Evolutionary conservation across 2,113 vertebrate genomes (phyloP), one percentile per base, ranked within the genome.

Genomic region (Grantiella picta): DNA sequence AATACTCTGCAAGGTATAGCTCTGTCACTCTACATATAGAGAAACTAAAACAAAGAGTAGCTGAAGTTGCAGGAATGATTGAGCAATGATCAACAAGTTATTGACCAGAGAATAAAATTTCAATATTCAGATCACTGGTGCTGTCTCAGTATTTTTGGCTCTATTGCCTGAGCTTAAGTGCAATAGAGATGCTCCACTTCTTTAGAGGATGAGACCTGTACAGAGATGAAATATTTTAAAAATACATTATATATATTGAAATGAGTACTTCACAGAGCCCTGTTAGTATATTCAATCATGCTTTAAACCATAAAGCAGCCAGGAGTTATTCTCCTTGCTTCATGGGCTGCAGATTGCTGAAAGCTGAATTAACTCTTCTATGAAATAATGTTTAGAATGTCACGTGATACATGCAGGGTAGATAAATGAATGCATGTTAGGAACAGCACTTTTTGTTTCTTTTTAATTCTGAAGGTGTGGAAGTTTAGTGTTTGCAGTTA

Each of bases 221-320:
- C 1, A 84, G 77, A 81, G 25, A 83, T 79, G 33, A 87, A 94
- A 64, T 80, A 91, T 90, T 96, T 90, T 2, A 8, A 81, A 91
- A 95, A 95, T 76, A 45, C n/a, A 87, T 47, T 95, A 81, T 11
- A 92, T 69, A 90, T 90, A 95, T 89, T 95, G 77, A 86, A 94
- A 94, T 82, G 81, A 96, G 90, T 90, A 95, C 75, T 96, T 95
- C 80, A 73, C 12, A 53, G 86, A 97, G 50, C 33, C 69, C 90
- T 97, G 96, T 97, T 73, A 91, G 85, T 94, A 68, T 86, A 69
- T 63, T 90, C 92, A 85, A 81, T 95, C 91, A 94, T 95, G 63
- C 69, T 94, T 93, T 83, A 91, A 90, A 75, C 42, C 63, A 97
- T 84, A 97, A 92, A 95, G 64, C 82, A 82, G 73, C 21, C 64